These are phyloP conservation scores for Cherax quadricarinatus DNA, from an alignment of 1,140 invertebrate genomes.

Conservation along the genomic window DNA sequence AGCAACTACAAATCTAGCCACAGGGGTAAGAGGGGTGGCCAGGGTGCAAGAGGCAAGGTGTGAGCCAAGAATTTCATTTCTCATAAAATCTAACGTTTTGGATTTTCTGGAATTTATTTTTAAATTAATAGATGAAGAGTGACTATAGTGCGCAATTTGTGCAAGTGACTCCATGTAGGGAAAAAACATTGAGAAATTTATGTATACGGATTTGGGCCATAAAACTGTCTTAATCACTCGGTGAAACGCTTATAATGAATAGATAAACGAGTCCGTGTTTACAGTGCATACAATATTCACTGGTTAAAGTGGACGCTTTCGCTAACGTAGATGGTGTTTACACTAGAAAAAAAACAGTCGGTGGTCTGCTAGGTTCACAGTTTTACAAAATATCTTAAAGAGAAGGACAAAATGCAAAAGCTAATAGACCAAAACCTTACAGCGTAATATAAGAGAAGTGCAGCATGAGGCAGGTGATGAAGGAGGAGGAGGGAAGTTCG, in stretches of 20 bases:
- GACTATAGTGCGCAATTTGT: not conserved
- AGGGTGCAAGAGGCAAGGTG: too few species aligned
- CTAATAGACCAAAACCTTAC: not conserved
- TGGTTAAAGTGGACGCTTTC: not conserved
- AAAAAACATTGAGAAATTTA: not conserved
- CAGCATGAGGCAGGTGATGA: not conserved
- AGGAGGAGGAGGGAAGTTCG: not conserved
- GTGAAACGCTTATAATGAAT: not conserved
- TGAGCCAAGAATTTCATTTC: too few species aligned
- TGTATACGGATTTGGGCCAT: not conserved
- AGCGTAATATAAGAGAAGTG: not conserved
- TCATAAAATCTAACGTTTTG: too few species aligned
- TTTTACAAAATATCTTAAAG: not conserved
- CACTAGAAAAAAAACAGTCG: not conserved
- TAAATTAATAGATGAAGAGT: too few species aligned
- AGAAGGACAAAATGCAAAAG: not conserved
- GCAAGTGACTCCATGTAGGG: not conserved
- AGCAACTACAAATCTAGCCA: too few species aligned
- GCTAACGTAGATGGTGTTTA: not conserved
- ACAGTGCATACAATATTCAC: not conserved
- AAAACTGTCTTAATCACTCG: not conserved
- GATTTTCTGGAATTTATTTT: too few species aligned
- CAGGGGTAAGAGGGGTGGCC: too few species aligned
- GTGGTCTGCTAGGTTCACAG: not conserved
- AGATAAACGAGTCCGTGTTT: not conserved